Percentiles rank a stretch among this genome's conserved stretches.
Conservation (phyloP, 2,113 vertebrate genomes). For the Furnarius figulus region DNA sequence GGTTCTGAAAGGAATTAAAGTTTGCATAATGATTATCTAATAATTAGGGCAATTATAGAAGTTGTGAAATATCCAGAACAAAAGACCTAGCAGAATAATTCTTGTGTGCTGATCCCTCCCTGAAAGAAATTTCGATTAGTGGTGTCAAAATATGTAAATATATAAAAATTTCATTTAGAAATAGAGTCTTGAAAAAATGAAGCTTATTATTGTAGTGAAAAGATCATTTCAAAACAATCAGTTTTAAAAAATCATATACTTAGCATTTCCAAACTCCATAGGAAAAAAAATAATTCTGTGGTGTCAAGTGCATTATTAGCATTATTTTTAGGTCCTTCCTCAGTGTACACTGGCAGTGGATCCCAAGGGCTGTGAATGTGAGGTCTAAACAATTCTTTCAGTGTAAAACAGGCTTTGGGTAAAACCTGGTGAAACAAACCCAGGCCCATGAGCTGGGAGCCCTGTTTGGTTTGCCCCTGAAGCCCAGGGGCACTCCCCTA, state of each 20-base stretch:
- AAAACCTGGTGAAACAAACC: not conserved
- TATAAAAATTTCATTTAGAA: not conserved
- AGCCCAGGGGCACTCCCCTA: accelerated
- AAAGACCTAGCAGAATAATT: not conserved
- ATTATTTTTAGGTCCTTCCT: not conserved
- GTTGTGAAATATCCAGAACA: not conserved
- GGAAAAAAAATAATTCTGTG: not conserved
- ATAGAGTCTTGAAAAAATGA: not conserved
- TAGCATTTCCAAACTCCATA: not conserved
- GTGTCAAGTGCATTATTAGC: not conserved
- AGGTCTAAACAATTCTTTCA: not conserved
- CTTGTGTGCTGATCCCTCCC: not conserved
- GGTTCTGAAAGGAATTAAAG: not conserved
- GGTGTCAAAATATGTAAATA: not conserved
- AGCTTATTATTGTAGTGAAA: not conserved
- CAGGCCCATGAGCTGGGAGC: not conserved
- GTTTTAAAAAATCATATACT: not conserved
- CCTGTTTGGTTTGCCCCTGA: not conserved
- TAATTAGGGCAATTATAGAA: conserved; percentile 10
- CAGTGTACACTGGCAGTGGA: not conserved
- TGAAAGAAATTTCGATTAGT: not conserved
- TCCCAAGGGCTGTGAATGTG: not conserved
- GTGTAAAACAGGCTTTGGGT: not conserved
- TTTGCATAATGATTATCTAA: conserved; percentile 2
- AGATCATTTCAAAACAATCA: not conserved